Base-by-base conservation (phyloP, 2,888 invertebrate genomes). In the Acanthacorydalis orientalis region DNA sequence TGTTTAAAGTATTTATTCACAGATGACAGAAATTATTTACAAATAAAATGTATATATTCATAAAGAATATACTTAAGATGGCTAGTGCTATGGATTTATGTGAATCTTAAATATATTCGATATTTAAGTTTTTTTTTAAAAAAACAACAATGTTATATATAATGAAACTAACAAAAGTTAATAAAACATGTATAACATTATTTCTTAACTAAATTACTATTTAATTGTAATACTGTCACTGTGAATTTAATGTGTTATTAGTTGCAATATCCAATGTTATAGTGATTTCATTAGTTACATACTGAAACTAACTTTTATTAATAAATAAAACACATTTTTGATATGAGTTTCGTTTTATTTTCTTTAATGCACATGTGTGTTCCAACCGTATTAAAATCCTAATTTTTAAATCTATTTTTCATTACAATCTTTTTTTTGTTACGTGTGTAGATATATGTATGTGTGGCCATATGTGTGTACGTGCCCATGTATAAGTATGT, bases 1-100 rank as follows among this genome's bases (percentile, higher is more conserved):
- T 64, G 59, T 59, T 61, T 63, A 57, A 60, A 64, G 63, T 63
- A 63, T 64, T 64, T 61, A 59, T 59, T 57, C 60, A 58, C 59
- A 51, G 50, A 53, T 48, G 38, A 43, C 47, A 47, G 23, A 32
- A 31, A 31, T 43, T 43, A 16, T 42, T 38, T 15, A 38, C 14
- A 38, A 15, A 38, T 38, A 38, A 38, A 38, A 14, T 38, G 15
- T 38, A 38, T 38, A 38, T 38, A 15, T 38, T 38, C n/a, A 38
- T 38, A 38, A 38, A 9, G 8, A 14, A 38, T 15, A 38, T 15
- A 38, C 15, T 14, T 14, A 38, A 38, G 15, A 15, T 38, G 38
- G 15, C 15, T 38, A 38, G 38, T 38, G 15, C 38, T 15, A 38
- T 38, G 14, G 38, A 12, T 14, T 38, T 14, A 12, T 38, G n/a